These are phyloP conservation scores for Pavo muticus DNA, from an alignment of 2,113 vertebrate genomes.

Conservation along the genomic window DNA sequence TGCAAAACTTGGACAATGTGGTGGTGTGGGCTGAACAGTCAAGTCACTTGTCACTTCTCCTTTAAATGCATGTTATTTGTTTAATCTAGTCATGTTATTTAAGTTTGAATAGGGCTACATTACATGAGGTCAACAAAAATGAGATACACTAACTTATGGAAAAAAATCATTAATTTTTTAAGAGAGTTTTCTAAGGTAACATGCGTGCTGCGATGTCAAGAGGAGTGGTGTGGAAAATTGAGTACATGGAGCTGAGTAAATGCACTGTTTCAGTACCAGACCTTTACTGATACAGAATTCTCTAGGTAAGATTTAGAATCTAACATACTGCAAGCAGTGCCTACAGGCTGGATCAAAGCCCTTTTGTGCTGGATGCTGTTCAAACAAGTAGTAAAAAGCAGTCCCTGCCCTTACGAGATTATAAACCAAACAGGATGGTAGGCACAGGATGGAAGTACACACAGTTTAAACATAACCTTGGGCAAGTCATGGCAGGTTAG, in stretches of 20 bases:
- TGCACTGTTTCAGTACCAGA: neutral
- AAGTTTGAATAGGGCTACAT: neutral
- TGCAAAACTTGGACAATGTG: neutral
- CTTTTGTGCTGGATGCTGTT: constrained; percentile 35
- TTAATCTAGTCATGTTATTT: neutral
- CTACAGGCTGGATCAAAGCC: constrained; percentile 38
- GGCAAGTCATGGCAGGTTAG: constrained; percentile 14
- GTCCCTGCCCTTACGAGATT: constrained; percentile 4
- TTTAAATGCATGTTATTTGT: neutral
- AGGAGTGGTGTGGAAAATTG: fast-evolving
- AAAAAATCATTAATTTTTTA: neutral
- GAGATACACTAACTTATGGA: neutral
- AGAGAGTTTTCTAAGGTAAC: neutral
- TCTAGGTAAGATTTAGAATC: neutral
- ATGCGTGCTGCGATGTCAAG: neutral
- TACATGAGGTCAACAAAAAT: neutral
- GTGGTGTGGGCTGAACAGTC: neutral
- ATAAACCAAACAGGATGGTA: constrained; percentile 26
- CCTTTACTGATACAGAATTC: neutral
- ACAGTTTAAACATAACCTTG: constrained; percentile 34
- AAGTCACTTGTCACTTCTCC: neutral
- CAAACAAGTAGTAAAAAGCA: constrained; percentile 56
- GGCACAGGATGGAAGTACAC: neutral
- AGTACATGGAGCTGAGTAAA: neutral
- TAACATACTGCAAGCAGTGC: neutral